Base-by-base conservation (phyloP, 2,888 invertebrate genomes). In the Petrolisthes manimaculis region DNA sequence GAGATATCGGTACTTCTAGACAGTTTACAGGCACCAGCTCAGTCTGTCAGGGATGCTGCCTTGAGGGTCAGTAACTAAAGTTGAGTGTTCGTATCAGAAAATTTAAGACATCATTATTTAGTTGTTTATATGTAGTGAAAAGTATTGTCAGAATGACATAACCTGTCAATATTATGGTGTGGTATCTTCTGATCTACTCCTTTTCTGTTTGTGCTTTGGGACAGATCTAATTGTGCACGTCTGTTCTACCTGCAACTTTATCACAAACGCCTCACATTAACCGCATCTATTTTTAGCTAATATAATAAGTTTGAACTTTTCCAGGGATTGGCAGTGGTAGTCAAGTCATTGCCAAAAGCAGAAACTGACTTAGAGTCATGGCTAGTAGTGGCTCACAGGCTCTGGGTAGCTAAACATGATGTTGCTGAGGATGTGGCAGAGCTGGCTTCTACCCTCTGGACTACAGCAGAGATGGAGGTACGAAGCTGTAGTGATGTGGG, bases 331-430 rank as follows among this genome's bases (percentile, higher is more conserved):
- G 93, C 94, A 86, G 95, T 95, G 84, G 94, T 96, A 91, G 93
- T 94, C 0, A 93, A 94, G 12, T 94, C 95, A 0, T 94, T 97
- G 91, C 95, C 96, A 6, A 93, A 93, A 3, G 93, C 95, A 88
- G 94, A 95, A 37, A 94, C 94, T 9, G 77, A 94, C 95, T 92
- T 93, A 94, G 91, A 95, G 94, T 78, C 94, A 94, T 92, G 94
- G 94, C 93, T 96, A 84, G 93, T 94, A 75, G 94, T 97, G 78
- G 95, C 95, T 67, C 95, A 96, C 91, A 94, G 97, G 84, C 94
- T 98, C 78, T 97, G 97, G 95, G 95, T 98, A 84, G 96, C 97
- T 0, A 96, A 95, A 91, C 97, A 96, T 93, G 98, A 98, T 93
- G 94, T 95, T 0, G 95, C 95, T 8, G 95, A 95, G 74, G 96